A percentile compares a stretch with the other conserved stretches of the same genome.
Evolutionary conservation across 2,888 invertebrate species (phyloP).

Genomic region (Falcaria lacertinaria): DNA sequence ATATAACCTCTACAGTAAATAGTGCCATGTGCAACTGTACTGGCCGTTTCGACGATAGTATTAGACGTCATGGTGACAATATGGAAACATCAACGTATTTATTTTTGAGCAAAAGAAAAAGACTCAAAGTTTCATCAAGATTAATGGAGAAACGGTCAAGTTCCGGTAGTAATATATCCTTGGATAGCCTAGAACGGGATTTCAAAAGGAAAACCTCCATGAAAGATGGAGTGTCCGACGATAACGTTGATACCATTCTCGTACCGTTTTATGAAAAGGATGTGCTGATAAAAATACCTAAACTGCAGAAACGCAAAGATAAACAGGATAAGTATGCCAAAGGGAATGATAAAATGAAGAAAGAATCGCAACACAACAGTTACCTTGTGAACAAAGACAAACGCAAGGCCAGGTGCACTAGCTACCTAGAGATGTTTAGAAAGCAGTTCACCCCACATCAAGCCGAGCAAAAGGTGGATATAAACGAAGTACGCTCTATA

Average conservation of each 20-base stretch:
- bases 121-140: conserved; percentile 26
- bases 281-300: conserved; percentile 63
- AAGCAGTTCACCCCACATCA: conserved; percentile 47
- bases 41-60: background rate
- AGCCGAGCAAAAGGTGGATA: conserved; percentile 20
- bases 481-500: conserved; percentile 56
- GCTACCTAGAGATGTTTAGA: conserved; percentile 65
- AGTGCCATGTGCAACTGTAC: background rate
- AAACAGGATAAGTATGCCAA: conserved; percentile 19
- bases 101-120: conserved; percentile 48
- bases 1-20: no score
- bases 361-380: conserved; percentile 28
- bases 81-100: conserved; percentile 49
- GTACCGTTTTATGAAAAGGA: conserved; percentile 74
- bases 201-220: conserved; percentile 32
- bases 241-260: conserved; percentile 62
- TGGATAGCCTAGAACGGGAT: conserved; percentile 60
- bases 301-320: conserved; percentile 37
- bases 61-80: conserved; percentile 28
- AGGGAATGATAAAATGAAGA: conserved; percentile 23
- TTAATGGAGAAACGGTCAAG: conserved; percentile 52
- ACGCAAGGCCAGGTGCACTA: conserved; percentile 32
- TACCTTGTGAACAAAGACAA: conserved; percentile 58
- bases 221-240: conserved; percentile 30
- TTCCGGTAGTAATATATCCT: conserved; percentile 54